Evolutionary conservation across 2,113 vertebrate species (phyloP).

Genomic region (Dromiciops gliroides): DNA sequence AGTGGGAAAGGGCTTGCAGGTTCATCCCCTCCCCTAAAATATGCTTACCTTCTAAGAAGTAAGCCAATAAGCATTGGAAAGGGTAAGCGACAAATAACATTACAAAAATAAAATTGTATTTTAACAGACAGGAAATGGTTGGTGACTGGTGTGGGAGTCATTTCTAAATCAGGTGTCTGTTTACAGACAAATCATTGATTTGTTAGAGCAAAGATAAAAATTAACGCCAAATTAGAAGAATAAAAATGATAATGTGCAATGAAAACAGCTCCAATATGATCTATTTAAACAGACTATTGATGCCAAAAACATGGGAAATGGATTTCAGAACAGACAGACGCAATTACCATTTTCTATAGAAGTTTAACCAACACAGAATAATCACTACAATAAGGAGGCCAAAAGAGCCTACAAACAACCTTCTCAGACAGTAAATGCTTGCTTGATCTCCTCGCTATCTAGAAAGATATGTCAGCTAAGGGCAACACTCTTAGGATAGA

Average conservation of each 20-base stretch:
- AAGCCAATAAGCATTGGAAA: neutral
- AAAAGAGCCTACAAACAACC: neutral
- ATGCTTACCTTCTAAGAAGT: neutral
- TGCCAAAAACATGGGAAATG: neutral
- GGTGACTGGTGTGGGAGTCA: neutral
- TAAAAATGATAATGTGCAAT: neutral
- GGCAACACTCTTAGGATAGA: neutral
- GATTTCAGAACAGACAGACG: neutral
- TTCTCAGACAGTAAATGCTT: neutral
- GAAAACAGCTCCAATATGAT: neutral
- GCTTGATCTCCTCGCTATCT: neutral
- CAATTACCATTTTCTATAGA: neutral
- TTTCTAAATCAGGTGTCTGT: neutral
- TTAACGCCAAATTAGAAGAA: neutral
- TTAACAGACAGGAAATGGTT: neutral
- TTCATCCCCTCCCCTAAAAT: neutral
- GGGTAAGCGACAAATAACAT: neutral
- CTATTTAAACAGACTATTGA: neutral
- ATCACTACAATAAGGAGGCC: neutral
- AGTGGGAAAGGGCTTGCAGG: neutral
- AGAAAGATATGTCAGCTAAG: neutral
- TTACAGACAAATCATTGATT: conserved; percentile 3
- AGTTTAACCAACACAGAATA: neutral
- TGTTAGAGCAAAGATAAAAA: conserved; percentile 1
- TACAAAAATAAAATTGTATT: neutral